Evolutionary conservation across 92 coral and sea anemone species (phyloP), one percentile per base, ranked within the genome.

Genomic region (Bergia puertoricense): DNA sequence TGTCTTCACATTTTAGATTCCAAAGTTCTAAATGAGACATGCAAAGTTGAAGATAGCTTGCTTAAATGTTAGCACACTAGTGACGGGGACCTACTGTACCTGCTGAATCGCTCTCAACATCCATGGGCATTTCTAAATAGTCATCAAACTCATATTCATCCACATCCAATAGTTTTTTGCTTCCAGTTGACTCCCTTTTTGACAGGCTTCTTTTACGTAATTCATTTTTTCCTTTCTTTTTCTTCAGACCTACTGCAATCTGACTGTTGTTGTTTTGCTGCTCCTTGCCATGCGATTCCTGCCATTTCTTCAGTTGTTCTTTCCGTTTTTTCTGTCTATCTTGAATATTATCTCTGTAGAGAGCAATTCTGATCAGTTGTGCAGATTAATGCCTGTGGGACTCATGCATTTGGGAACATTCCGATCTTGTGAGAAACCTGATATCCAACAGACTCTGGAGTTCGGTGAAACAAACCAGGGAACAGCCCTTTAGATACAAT

Each of bases 111-210:
- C 96, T 94, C 86, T 95, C 99, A 7, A 97, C 96, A 67, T 97
- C 99, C 99, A 97, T 97, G 2, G 98, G 98, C 43, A 92, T 94
- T 79, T 94, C 97, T 46, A 92, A 90, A 81, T 97, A 97, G 75
- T 97, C 98, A 93, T 97, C 99, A 73, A 54, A 85, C 18, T 93
- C 94, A 81, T 79, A 91, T 48, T 72, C 86, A 74, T 85, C 80
- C 36, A 85, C 42, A 79, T 90, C 83, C 43, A 88, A 39, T 11
- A 75, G 14, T 36, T 85, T 86, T 48, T 86, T 77, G 15, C 77
- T 86, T n/a, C 57, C 75, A 73, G 14, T 48, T 71, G 91, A 37
- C 40, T 81, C 91, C 68, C 80, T 45, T 46, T 87, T 85, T 88
- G 81, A 45, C 56, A 68, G n/a, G 72, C 62, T 78, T 74, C 92